These are phyloP conservation scores for Toxostoma redivivum DNA, from an alignment of 2,113 vertebrate genomes.

Conservation along the genomic window DNA sequence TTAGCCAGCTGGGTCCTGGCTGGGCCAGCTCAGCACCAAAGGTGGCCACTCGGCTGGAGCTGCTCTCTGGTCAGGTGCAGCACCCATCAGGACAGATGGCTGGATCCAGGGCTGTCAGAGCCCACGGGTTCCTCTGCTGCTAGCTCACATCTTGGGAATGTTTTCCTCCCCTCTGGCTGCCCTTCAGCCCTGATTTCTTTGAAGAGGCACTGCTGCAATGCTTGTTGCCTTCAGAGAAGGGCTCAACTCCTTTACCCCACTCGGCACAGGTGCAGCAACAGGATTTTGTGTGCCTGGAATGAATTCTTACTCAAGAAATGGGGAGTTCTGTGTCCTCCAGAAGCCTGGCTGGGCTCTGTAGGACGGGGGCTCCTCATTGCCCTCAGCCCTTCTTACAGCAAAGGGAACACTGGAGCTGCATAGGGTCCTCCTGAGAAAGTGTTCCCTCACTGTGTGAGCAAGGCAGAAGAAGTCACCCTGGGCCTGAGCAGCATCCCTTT, in stretches of 20 bases:
- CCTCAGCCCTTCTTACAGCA: not conserved
- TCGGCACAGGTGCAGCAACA: rapidly evolving
- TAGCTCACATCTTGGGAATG: not conserved
- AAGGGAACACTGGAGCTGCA: not conserved
- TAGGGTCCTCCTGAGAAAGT: not conserved
- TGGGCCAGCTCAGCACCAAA: not conserved
- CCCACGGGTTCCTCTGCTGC: not conserved
- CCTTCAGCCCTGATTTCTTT: not conserved
- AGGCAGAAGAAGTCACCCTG: not conserved
- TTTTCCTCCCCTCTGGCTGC: not conserved
- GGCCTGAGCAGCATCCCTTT: not conserved
- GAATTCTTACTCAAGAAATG: rapidly evolving
- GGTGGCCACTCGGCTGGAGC: not conserved
- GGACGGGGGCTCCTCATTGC: not conserved
- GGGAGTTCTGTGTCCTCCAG: not conserved
- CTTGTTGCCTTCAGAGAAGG: not conserved
- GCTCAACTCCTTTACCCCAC: not conserved
- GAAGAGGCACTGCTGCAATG: not conserved
- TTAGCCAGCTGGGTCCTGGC: not conserved
- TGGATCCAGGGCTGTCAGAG: not conserved
- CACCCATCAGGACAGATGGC: rapidly evolving
- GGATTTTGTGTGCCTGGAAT: not conserved
- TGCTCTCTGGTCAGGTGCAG: not conserved
- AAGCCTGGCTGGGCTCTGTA: not conserved
- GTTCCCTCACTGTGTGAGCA: not conserved